Evolutionary conservation across 1,140 invertebrate genomes (phyloP).

Genomic region (Drosophila quadrilineata): DNA sequence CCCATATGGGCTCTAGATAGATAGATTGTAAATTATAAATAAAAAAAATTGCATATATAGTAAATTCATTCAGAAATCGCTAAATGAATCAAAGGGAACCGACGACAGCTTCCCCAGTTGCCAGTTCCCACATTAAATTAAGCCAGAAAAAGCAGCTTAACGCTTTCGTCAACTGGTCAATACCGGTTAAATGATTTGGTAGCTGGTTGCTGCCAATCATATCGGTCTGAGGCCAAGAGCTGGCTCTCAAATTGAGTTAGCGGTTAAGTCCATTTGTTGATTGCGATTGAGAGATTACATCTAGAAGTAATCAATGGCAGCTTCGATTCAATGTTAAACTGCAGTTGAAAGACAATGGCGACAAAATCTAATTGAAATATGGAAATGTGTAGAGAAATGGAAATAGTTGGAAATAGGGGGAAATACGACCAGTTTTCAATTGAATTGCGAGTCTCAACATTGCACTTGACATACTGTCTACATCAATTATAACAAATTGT

Average conservation of each 20-base stretch:
- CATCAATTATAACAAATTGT: slow-evolving; percentile 13
- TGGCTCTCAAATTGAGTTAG: too few relatives aligned
- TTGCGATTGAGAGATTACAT: too few relatives aligned
- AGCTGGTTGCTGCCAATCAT: slow-evolving; percentile 25
- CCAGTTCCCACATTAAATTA: slow-evolving; percentile 4
- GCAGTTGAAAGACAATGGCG: too few relatives aligned
- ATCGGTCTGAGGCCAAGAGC: slow-evolving; percentile 1
- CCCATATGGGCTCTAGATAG: too few relatives aligned
- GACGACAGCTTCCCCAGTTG: background rate
- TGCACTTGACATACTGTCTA: slow-evolving; percentile 23
- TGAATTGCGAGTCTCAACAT: slow-evolving; percentile 22
- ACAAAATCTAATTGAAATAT: too few relatives aligned
- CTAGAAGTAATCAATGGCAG: too few relatives aligned
- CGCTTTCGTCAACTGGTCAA: slow-evolving; percentile 19
- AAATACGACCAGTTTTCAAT: background rate
- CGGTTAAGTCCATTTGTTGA: too few relatives aligned
- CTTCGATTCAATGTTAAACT: too few relatives aligned
- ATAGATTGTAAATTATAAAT: too few relatives aligned
- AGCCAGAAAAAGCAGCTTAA: slow-evolving; percentile 20
- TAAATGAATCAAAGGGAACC: slow-evolving; percentile 21
- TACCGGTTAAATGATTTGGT: slow-evolving; percentile 37
- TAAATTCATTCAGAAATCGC: background rate
- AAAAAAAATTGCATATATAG: too few relatives aligned
- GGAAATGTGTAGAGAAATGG: background rate
- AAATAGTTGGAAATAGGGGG: background rate